Conservation (phyloP, 2,888 invertebrate genomes). For the Phoenoteleia sp. region DNA sequence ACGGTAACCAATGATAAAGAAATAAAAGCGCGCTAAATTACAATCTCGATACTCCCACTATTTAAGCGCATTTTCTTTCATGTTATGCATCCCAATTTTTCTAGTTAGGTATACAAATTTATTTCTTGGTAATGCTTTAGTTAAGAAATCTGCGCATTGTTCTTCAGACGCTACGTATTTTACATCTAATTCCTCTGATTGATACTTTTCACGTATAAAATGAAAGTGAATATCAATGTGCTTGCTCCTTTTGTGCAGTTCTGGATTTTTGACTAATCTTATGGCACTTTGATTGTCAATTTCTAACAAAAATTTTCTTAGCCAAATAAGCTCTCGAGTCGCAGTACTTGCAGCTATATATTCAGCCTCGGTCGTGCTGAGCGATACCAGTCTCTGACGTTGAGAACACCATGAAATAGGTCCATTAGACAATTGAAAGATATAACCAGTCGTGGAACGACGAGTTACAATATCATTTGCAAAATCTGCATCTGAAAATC, state of each 20-base stretch:
- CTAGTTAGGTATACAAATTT: not conserved
- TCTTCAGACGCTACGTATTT: constrained; percentile 40
- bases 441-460: constrained; percentile 68
- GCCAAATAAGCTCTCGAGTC: constrained; percentile 48
- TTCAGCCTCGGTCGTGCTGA: constrained; percentile 66
- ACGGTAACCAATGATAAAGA: not conserved
- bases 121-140: constrained; percentile 17
- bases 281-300: constrained; percentile 69
- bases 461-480: constrained; percentile 59
- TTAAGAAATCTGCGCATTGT: constrained; percentile 35
- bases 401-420: constrained; percentile 64
- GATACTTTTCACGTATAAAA: constrained; percentile 55
- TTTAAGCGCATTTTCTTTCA: not conserved
- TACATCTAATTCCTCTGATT: constrained; percentile 29
- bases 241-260: constrained; percentile 69
- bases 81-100: constrained; percentile 20
- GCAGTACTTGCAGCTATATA: constrained; percentile 67
- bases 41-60: constrained; percentile 25
- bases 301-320: constrained; percentile 53
- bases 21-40: constrained; percentile 12
- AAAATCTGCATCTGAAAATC: constrained; percentile 67
- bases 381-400: constrained; percentile 58
- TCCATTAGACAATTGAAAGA: constrained; percentile 46
- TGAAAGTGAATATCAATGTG: constrained; percentile 68
- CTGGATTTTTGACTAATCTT: constrained; percentile 56